These are phyloP conservation scores for Oreochromis aureus DNA, from an alignment of 2,113 vertebrate genomes.

Conservation along the genomic window DNA sequence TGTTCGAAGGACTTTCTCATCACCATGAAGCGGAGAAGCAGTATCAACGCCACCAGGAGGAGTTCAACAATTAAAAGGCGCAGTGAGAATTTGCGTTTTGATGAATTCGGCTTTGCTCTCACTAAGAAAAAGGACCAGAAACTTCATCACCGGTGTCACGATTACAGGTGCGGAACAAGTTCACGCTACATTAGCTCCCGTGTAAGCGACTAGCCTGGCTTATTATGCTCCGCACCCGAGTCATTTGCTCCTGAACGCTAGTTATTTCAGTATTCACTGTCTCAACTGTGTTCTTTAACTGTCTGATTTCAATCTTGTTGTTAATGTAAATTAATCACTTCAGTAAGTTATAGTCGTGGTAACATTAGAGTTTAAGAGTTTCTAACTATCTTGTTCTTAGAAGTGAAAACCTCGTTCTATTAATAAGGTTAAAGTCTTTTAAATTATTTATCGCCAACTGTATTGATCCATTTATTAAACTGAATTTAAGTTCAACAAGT, in stretches of 20 bases:
- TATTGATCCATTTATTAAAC: background rate
- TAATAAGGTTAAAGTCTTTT: rapidly evolving
- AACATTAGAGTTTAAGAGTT: background rate
- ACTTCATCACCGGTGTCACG: conserved; percentile 56
- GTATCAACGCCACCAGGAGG: conserved; percentile 29
- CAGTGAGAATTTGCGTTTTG: conserved; percentile 45
- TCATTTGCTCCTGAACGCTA: background rate
- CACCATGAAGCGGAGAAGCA: conserved; percentile 36
- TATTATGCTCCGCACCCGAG: background rate
- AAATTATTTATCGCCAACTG: background rate
- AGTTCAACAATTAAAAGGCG: conserved; percentile 4
- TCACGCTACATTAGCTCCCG: background rate
- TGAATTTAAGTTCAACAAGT: rapidly evolving
- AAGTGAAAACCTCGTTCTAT: background rate
- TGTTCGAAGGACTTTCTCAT: too few relatives aligned
- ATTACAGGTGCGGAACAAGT: conserved; percentile 60
- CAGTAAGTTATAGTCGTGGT: background rate
- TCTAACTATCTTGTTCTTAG: too few relatives aligned
- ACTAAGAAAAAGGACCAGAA: conserved; percentile 56
- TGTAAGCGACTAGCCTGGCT: background rate
- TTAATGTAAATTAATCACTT: background rate
- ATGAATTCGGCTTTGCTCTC: conserved; percentile 67
- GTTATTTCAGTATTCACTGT: background rate
- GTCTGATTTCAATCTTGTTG: background rate
- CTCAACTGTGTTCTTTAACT: background rate